These are phyloP conservation scores for Hylaea fasciaria DNA, from an alignment of 2,888 invertebrate species.

Conservation along the genomic window DNA sequence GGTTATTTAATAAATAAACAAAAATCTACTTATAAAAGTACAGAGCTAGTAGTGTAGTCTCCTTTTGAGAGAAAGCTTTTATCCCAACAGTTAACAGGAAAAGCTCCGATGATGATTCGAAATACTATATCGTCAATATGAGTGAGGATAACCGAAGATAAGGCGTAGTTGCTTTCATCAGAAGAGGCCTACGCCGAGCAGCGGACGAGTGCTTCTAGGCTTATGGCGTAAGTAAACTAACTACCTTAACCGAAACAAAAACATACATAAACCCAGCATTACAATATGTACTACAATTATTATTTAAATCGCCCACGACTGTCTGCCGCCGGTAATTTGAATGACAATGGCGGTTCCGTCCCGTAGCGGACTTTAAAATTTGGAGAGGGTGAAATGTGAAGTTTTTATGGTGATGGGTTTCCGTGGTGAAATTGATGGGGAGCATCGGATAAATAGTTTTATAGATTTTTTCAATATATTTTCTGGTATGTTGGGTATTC, in stretches of 20 bases:
- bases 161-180: too few species aligned
- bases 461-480: not conserved
- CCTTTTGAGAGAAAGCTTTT: too few species aligned
- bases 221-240: too few species aligned
- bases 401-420: slow-evolving; percentile 32
- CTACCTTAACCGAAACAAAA: not conserved
- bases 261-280: slow-evolving; percentile 23
- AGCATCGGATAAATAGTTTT: not conserved
- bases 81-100: too few species aligned
- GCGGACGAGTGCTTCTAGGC: too few species aligned
- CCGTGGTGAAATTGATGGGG: slow-evolving; percentile 23
- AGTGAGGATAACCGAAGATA: too few species aligned
- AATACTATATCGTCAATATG: too few species aligned
- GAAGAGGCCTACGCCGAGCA: too few species aligned
- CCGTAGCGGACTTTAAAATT: slow-evolving; percentile 38
- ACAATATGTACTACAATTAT: slow-evolving; percentile 57
- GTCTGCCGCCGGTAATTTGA: slow-evolving; percentile 67
- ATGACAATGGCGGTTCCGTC: slow-evolving; percentile 66
- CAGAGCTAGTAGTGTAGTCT: too few species aligned
- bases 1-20: not conserved
- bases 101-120: too few species aligned
- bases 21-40: not conserved
- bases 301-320: slow-evolving; percentile 70
- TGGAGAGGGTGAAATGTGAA: slow-evolving; percentile 26
- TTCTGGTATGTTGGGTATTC: too few species aligned